Percentiles rank a stretch among this genome's conserved stretches.
These are phyloP conservation scores for Drosophila flavopinicola DNA, from an alignment of 2,888 invertebrate species.

Conservation along the genomic window DNA sequence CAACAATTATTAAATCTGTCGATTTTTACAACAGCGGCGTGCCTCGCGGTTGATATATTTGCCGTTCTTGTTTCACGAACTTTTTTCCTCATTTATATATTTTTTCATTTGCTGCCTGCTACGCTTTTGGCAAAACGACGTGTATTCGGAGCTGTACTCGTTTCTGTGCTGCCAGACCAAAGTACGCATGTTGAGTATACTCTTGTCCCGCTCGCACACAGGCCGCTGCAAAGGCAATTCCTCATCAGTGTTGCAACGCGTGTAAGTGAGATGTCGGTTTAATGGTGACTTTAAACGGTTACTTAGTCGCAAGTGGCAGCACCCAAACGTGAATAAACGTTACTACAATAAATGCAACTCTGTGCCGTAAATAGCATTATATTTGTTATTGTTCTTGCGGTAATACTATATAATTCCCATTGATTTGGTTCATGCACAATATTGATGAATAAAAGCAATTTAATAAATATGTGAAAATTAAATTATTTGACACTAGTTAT, in stretches of 20 bases:
- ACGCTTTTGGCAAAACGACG: slow-evolving; percentile 78
- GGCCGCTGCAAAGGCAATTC: slow-evolving; percentile 34
- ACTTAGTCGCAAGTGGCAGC: slow-evolving; percentile 47
- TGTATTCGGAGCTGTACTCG: slow-evolving; percentile 79
- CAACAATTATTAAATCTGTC: slow-evolving; percentile 44
- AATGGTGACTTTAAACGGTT: slow-evolving; percentile 56
- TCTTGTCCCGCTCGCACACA: slow-evolving; percentile 47
- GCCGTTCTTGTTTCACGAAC: slow-evolving; percentile 65
- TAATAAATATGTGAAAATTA: background rate
- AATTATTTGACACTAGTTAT: background rate
- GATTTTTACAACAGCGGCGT: slow-evolving; percentile 69
- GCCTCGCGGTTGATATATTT: slow-evolving; percentile 55
- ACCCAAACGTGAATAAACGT: slow-evolving; percentile 33
- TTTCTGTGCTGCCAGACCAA: slow-evolving; percentile 73
- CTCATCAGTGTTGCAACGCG: slow-evolving; percentile 49
- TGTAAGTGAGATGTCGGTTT: slow-evolving; percentile 55
- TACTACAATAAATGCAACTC: slow-evolving; percentile 60
- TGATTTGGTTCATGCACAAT: background rate
- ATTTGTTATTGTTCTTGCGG: slow-evolving; percentile 43
- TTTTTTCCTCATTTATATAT: slow-evolving; percentile 72
- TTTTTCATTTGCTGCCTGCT: slow-evolving; percentile 72
- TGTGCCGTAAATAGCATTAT: slow-evolving; percentile 30
- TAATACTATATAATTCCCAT: background rate
- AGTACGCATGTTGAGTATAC: slow-evolving; percentile 57
- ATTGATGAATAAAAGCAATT: background rate